Base-by-base conservation (phyloP, 2,888 invertebrate species). In the Dolichomitus sp. region DNA sequence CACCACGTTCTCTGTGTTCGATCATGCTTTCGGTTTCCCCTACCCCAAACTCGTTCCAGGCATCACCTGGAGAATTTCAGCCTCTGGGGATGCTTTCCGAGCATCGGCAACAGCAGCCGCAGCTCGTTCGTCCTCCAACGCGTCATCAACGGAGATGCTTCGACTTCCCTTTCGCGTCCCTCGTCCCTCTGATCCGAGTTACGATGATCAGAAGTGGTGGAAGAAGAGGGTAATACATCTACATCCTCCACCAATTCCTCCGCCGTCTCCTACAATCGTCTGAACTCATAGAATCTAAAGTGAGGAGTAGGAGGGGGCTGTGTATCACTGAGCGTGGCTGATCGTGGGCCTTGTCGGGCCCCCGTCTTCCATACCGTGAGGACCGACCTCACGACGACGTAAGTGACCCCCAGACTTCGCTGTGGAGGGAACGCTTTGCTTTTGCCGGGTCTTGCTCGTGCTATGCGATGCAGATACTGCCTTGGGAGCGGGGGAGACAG, bases 321-420 rank as follows among this genome's bases (percentile, higher is more conserved):
- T 81, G 85, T 81, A 76, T 57, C 70, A 63, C 75, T 77, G 42
- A 23, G 59, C 19, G 66, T 19, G 42, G 50, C 40, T 54, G 12
- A 54, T 75, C 73, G 57, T 68, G 83, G 83, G 76, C 76, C 75
- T 76, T 76, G 68, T 61, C 68, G n/a, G 73, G 76, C 52, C 78
- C 74, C 68, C 84, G 84, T 83, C 42, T 33, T 40, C 54, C 40
- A 70, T 69, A 63, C 69, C 50, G 42, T 85, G 83, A 86, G 81
- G 86, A 85, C 88, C 90, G 90, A 91, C 91, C 91, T 91, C 90
- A 89, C 84, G 85, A 85, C 87, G 87, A 88, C 88, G 89, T 87
- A 88, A 90, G 89, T 91, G 91, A 91, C 91, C 90, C 89, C 87
- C 86, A 76, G 85, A 80, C 17, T 54, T 37, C 17, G 66, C 40